Evolutionary conservation across 1,140 invertebrate genomes (phyloP).

Genomic region (Brachionus sp.): DNA sequence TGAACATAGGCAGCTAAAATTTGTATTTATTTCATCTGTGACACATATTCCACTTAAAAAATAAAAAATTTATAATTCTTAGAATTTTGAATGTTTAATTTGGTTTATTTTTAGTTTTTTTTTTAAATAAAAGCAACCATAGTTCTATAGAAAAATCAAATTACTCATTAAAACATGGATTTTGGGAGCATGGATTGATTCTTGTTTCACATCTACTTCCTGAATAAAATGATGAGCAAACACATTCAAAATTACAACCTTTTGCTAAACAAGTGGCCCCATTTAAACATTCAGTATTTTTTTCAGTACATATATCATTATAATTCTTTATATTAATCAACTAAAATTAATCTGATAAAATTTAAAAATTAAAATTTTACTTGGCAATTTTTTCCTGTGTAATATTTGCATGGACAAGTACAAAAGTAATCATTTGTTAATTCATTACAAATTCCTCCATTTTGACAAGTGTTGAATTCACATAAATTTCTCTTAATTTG

Average conservation of each 20-base stretch:
- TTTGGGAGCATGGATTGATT: not conserved
- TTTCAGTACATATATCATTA: constrained; percentile 1
- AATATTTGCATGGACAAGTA: constrained; percentile 47
- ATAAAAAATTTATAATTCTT: not conserved
- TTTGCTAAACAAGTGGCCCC: constrained; percentile 76
- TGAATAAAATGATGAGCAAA: constrained; percentile 29
- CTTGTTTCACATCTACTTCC: constrained; percentile 71
- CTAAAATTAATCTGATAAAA: constrained; percentile 70
- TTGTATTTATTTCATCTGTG: constrained; percentile 46
- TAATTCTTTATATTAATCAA: not conserved
- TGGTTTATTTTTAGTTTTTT: not conserved
- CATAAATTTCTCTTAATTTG: constrained; percentile 9
- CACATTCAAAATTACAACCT: constrained; percentile 60
- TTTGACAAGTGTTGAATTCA: constrained; percentile 4
- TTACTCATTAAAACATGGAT: constrained; percentile 51
- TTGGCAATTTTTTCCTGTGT: constrained; percentile 9
- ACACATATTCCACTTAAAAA: constrained; percentile 25
- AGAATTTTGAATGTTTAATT: not conserved
- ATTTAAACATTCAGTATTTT: constrained; percentile 47
- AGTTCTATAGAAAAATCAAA: constrained; percentile 40
- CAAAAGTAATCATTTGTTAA: constrained; percentile 28
- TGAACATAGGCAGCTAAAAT: constrained; percentile 47
- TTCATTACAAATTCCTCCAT: not conserved
- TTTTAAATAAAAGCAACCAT: not conserved
- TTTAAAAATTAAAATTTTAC: constrained; percentile 84